These are phyloP conservation scores for Pygmarrhopalites habei DNA, from an alignment of 1,140 invertebrate species.

Conservation along the genomic window DNA sequence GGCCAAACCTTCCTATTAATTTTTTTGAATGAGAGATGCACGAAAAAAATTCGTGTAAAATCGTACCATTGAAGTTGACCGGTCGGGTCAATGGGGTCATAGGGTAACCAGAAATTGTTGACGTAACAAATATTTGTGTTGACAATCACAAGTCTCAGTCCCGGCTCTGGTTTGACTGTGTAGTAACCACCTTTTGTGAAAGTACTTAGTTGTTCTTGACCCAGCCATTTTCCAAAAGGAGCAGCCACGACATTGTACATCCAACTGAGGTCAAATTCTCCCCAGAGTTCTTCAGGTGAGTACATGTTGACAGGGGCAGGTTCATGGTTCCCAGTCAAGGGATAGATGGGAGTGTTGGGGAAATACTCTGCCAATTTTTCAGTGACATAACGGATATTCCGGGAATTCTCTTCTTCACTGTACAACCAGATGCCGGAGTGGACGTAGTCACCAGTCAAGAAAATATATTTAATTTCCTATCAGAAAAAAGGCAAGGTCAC, in stretches of 20 bases:
- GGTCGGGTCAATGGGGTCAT: slow-evolving; percentile 57
- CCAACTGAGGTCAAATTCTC: slow-evolving; percentile 17
- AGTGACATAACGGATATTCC: slow-evolving; percentile 46
- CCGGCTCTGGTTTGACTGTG: slow-evolving; percentile 47
- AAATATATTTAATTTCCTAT: slow-evolving; percentile 51
- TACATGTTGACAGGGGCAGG: slow-evolving; percentile 41
- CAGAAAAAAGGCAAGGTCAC: no score
- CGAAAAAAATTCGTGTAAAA: no score
- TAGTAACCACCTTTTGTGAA: slow-evolving; percentile 50
- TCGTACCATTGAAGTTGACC: no score
- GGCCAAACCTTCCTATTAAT: no score
- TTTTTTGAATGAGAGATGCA: no score
- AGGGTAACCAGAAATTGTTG: slow-evolving; percentile 53
- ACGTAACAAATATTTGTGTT: slow-evolving; percentile 52
- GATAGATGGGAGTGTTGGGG: slow-evolving; percentile 51
- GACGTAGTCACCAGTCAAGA: slow-evolving; percentile 59
- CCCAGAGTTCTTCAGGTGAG: slow-evolving; percentile 17
- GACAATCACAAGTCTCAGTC: slow-evolving; percentile 50
- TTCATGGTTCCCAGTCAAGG: slow-evolving; percentile 59
- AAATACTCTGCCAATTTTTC: slow-evolving; percentile 49
- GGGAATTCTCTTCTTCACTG: slow-evolving; percentile 43
- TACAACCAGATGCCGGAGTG: slow-evolving; percentile 45
- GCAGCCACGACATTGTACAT: slow-evolving; percentile 10
- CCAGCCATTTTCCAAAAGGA: slow-evolving; percentile 7
- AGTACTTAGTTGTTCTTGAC: slow-evolving; percentile 34